Base-by-base conservation (phyloP, 1,140 invertebrate species). In the Apis dorsata region DNA sequence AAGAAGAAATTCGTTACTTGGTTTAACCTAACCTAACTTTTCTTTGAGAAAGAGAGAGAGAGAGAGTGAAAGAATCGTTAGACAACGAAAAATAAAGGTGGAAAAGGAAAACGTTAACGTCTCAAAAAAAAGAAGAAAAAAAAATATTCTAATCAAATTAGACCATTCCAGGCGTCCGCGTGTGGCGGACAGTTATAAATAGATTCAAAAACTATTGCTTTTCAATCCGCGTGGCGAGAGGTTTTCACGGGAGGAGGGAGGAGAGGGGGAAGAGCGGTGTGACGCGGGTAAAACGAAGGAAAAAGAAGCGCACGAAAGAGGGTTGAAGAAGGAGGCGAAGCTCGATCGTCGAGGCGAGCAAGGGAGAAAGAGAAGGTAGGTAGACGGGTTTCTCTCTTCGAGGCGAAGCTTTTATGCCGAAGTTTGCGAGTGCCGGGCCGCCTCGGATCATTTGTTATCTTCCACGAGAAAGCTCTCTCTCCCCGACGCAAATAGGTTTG, bases 401-500 rank as follows among this genome's bases (percentile, higher is more conserved):
- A 44, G 81, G 77, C 75, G 89, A 89, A 90, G 90, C 90, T 90
- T 90, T 90, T 90, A 90, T 90, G 89, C 89, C 86, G 86, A 90
- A 90, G 90, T 90, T 90, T 90, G 86, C 86, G 89, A 84, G 83
- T 44, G 34, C 34, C 80, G 79, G 86, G 85, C 79, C 86, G 85
- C 84, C 83, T 86, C 86, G 85, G 89, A 90, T 90, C 90, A 90
- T 90, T 90, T 90, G 88, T 90, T 90, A 90, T 90, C 90, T 90
- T 86, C 80, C 88, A 84, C 85, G 88, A 90, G 89, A 90, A 90
- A 90, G 88, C 88, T 90, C 90, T 83, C 90, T 88, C 88, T 90
- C 90, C 84, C 90, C 90, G 90, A 90, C 90, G 90, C 89, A 90
- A 90, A 90, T 90, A 90, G 90, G 90, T 90, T 90, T 90, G 90